Evolutionary conservation across 2,888 invertebrate genomes (phyloP).

Genomic region (Nemoura dubitans): DNA sequence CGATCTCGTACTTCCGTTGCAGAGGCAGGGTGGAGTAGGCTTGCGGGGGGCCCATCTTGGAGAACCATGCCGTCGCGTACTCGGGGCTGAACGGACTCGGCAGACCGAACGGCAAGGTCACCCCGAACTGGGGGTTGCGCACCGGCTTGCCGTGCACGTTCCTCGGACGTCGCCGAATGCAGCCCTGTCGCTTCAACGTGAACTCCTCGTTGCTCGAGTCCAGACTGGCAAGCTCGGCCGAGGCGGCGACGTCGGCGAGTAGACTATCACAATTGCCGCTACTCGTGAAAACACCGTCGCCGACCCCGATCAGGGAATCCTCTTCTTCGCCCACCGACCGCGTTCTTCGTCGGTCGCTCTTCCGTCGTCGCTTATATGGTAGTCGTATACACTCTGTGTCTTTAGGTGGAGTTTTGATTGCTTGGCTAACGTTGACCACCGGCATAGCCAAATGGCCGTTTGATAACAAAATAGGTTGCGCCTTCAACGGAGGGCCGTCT

Average conservation of each 20-base stretch:
- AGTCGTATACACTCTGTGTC: neutral
- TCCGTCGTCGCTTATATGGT: conserved; percentile 18
- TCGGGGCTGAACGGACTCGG: conserved; percentile 56
- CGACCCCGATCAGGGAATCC: conserved; percentile 39
- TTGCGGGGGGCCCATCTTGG: conserved; percentile 16
- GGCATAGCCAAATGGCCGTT: conserved; percentile 32
- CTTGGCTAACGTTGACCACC: neutral
- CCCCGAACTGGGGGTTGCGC: conserved; percentile 37
- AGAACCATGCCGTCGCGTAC: conserved; percentile 22
- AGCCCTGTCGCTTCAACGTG: conserved; percentile 47
- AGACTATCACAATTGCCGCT: conserved; percentile 45
- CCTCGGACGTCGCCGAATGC: conserved; percentile 44
- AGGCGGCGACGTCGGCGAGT: conserved; percentile 16
- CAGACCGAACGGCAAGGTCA: conserved; percentile 58
- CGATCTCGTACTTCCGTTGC: too few species aligned
- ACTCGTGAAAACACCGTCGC: conserved; percentile 44
- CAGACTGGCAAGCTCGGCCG: neutral
- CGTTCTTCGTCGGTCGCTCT: conserved; percentile 46
- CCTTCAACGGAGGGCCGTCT: conserved; percentile 47
- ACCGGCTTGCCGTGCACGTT: neutral
- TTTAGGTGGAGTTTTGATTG: conserved; percentile 28
- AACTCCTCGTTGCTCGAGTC: conserved; percentile 40
- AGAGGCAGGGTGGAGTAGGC: neutral
- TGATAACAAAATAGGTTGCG: conserved; percentile 33
- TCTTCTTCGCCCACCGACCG: conserved; percentile 50